These are phyloP conservation scores for Astyanax mexicanus DNA, from an alignment of 2,797 vertebrate species.

Conservation along the genomic window DNA sequence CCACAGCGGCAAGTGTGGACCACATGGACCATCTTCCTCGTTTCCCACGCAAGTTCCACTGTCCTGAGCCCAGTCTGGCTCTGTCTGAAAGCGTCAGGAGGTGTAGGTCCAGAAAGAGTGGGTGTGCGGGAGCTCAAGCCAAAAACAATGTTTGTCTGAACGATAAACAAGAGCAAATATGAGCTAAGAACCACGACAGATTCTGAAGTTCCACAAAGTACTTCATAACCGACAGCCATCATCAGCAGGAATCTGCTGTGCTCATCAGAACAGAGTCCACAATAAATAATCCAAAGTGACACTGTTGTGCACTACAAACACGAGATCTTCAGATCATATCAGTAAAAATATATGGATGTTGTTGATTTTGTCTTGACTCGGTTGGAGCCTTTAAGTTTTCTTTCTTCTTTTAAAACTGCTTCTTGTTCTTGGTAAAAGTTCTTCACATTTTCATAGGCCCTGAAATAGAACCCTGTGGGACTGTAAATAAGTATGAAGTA, in stretches of 20 bases:
- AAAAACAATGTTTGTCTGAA: slow-evolving; percentile 7
- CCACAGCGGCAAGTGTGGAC: background rate
- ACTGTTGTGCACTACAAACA: no score
- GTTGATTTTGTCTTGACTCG: background rate
- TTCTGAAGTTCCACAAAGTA: background rate
- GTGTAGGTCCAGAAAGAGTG: background rate
- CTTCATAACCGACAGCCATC: background rate
- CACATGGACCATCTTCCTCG: slow-evolving; percentile 7
- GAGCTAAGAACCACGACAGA: background rate
- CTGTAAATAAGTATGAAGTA: no score
- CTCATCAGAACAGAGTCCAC: background rate
- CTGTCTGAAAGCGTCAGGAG: background rate
- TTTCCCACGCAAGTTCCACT: background rate
- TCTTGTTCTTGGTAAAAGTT: no score
- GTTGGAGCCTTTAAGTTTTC: no score
- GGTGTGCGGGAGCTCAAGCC: background rate
- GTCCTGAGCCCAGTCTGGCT: background rate
- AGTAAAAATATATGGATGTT: no score
- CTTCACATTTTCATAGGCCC: no score
- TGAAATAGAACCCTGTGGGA: no score
- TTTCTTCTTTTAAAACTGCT: no score
- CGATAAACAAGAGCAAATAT: background rate
- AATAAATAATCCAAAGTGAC: background rate
- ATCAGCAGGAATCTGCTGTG: background rate
- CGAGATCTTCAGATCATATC: no score